Percentiles rank a stretch among this genome's conserved stretches.
Conservation (phyloP, 2,113 vertebrate genomes). For the Gadus chalcogrammus region DNA sequence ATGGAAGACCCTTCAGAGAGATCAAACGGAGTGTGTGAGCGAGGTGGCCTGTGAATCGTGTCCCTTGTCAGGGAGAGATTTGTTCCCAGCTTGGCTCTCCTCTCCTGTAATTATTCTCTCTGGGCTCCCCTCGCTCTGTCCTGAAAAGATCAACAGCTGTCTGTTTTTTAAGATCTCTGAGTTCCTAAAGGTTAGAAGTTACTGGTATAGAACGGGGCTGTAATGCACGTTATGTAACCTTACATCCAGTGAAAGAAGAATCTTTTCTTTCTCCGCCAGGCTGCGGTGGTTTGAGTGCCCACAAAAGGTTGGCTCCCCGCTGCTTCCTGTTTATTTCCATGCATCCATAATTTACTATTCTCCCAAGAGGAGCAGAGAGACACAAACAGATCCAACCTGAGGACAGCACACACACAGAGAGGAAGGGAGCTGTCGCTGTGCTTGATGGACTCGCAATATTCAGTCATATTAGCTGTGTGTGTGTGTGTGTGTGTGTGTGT, state of each 20-base stretch:
- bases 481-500: too few relatives aligned
- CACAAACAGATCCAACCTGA: conserved; percentile 37
- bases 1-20: neutral
- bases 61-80: neutral
- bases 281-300: too few relatives aligned
- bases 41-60: neutral
- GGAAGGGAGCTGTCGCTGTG: conserved; percentile 24
- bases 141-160: too few relatives aligned
- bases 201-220: too few relatives aligned
- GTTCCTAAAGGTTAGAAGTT: too few relatives aligned
- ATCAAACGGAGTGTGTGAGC: conserved; percentile 21
- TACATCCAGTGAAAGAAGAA: too few relatives aligned
- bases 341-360: neutral
- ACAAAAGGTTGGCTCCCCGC: neutral
- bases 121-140: too few relatives aligned
- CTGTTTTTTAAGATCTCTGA: too few relatives aligned
- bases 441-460: conserved; percentile 27
- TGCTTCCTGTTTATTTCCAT: neutral
- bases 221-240: too few relatives aligned
- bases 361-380: too few relatives aligned
- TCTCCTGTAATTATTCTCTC: neutral
- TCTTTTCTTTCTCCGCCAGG: too few relatives aligned
- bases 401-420: conserved; percentile 39
- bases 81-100: neutral
- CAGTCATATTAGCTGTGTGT: conserved; percentile 45